phyloP scores from a whole-genome alignment of 2,888 invertebrate genomes.

The Dascillus cervinus region DNA sequence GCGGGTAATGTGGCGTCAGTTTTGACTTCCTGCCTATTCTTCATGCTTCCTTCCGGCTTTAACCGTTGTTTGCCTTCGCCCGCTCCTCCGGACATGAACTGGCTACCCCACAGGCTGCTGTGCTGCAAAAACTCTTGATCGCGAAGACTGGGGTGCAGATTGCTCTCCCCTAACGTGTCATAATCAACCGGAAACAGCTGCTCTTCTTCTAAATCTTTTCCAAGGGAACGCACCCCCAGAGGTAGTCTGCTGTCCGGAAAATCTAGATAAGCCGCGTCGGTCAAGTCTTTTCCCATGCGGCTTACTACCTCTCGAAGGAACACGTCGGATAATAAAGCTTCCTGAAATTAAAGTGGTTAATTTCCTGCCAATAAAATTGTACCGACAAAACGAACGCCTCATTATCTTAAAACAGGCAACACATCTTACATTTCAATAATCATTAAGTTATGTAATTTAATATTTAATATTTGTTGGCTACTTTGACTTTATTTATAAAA shows the following conservation, averaged over 20 bases:
- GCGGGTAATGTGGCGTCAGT: slow-evolving; percentile 89
- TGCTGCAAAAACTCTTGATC: slow-evolving; percentile 86
- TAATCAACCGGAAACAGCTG: slow-evolving; percentile 57
- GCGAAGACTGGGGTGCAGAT: slow-evolving; percentile 69
- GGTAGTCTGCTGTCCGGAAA: slow-evolving; percentile 46
- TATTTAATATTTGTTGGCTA: too few relatives aligned
- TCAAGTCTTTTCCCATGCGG: slow-evolving; percentile 68
- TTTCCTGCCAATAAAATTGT: too few relatives aligned
- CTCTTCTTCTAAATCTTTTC: slow-evolving; percentile 41
- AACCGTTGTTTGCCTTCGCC: slow-evolving; percentile 68
- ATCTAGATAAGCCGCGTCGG: slow-evolving; percentile 59
- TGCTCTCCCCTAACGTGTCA: slow-evolving; percentile 57
- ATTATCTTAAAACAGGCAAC: too few relatives aligned
- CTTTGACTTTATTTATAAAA: too few relatives aligned
- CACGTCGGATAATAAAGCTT: slow-evolving; percentile 60
- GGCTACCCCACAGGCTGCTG: slow-evolving; percentile 58
- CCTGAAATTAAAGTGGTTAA: slow-evolving; percentile 42
- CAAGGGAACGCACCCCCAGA: slow-evolving; percentile 30
- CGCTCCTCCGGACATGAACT: slow-evolving; percentile 67
- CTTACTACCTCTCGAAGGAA: slow-evolving; percentile 70
- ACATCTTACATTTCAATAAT: too few relatives aligned
- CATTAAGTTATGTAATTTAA: too few relatives aligned
- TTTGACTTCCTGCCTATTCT: slow-evolving; percentile 70
- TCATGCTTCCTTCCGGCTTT: slow-evolving; percentile 48
- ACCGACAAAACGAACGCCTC: too few relatives aligned